Percentiles rank a stretch among this genome's conserved stretches.
phyloP scores from a whole-genome alignment of 2,888 invertebrate species.

The Plemyria rubiginata region DNA sequence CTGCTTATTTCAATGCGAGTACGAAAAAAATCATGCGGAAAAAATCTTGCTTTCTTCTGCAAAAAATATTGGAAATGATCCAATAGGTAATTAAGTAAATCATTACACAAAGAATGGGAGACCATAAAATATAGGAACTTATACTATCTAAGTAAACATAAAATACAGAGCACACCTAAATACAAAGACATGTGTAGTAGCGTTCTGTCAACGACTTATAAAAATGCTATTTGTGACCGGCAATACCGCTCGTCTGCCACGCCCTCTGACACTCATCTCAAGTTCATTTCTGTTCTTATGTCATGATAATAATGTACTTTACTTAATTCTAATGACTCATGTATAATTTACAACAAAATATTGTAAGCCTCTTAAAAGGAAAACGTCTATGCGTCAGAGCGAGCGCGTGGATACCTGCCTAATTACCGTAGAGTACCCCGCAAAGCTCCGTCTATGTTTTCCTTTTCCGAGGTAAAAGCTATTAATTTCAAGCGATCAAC shows the following conservation, averaged over 20 bases:
- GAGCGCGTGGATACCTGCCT: conserved; percentile 71
- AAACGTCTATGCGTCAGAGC: conserved; percentile 65
- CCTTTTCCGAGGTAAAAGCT: conserved; percentile 62
- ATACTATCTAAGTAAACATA: conserved; percentile 13
- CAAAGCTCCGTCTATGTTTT: conserved; percentile 69
- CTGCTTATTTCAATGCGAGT: conserved; percentile 64
- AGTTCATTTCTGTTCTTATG: conserved; percentile 43
- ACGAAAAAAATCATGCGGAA: conserved; percentile 64
- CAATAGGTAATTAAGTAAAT: conserved; percentile 21
- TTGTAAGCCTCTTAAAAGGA: conserved; percentile 71
- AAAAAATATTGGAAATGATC: conserved; percentile 57
- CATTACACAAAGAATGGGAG: conserved; percentile 28
- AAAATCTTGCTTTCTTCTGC: conserved; percentile 61
- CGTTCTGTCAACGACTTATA: conserved; percentile 49
- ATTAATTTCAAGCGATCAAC: conserved; percentile 70
- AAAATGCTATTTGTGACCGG: conserved; percentile 41
- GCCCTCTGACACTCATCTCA: conserved; percentile 45
- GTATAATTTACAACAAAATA: conserved; percentile 61
- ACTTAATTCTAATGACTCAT: conserved; percentile 44
- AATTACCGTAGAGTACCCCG: conserved; percentile 67
- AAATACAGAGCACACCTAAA: conserved; percentile 32
- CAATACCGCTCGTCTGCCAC: conserved; percentile 61
- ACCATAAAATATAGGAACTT: conserved; percentile 27
- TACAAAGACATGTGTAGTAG: conserved; percentile 36
- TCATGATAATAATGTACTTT: conserved; percentile 42